Base-by-base conservation (phyloP, 2,888 invertebrate species). In the Macrosoma leucophasiata region DNA sequence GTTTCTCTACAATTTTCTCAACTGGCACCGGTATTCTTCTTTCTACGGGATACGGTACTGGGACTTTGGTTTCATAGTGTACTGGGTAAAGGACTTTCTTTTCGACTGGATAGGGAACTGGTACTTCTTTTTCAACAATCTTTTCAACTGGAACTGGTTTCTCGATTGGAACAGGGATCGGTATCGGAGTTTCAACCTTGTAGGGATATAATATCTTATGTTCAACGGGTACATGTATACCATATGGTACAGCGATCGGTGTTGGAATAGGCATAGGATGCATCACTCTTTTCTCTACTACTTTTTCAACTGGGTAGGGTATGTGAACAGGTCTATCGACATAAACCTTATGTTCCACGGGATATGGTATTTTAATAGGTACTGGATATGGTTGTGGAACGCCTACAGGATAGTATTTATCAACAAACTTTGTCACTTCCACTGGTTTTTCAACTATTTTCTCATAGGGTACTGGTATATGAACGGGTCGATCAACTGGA, bases 351-450 rank as follows among this genome's bases (percentile, higher is more conserved):
- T 79, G 78, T 49, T 85, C 76, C 3, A 86, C 73, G 1, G 85
- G 82, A 51, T 79, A 84, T 4, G 85, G 85, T 1, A 85, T 74
- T 44, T 79, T 68, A 3, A 81, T 82, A 32, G 87, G 84, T 8
- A 88, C 86, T 0, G 88, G 87, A 33, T 87, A 82, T 5, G 87
- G 87, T 15, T 64, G 58, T 3, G 64, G 58, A 2, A 81, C 81
- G 23, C 87, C 85, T 7, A 88, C 86, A 0, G 88, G 87, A 40
- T 88, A 84, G 0, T 87, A 87, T 37, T 89, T 88, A 42, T 90
- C 86, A 0, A 88, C 73, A 39, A 79, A 77, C 48, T 62, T 73
- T 1, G 84, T 79, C 1, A 85, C 69, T 59, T 84, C 81, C 1
- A 84, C 64, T 1, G 87, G 87, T 55, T 81, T 86, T 46, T 87